Conservation (phyloP, 2,888 invertebrate genomes). For the Noctuana brunneofusca region DNA sequence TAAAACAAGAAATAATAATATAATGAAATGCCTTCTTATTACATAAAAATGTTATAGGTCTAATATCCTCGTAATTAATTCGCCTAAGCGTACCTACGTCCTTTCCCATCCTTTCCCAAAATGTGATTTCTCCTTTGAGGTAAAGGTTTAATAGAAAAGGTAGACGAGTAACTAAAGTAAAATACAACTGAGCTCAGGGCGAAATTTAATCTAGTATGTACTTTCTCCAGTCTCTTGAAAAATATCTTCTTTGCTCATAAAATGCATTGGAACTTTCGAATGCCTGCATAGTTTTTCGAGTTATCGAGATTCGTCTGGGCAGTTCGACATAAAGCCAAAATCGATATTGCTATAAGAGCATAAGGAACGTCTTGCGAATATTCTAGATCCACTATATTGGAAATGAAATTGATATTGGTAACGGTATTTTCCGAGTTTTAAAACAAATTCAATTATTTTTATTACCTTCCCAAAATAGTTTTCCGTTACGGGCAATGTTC, state of each 20-base stretch:
- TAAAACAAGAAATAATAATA: too few species aligned
- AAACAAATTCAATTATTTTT: slow-evolving; percentile 15
- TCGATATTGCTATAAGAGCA: slow-evolving; percentile 3
- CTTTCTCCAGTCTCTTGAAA: background rate
- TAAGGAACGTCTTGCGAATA: background rate
- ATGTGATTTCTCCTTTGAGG: too few species aligned
- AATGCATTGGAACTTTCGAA: slow-evolving; percentile 4
- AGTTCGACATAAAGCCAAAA: slow-evolving; percentile 10
- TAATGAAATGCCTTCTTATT: too few species aligned
- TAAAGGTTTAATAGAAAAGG: background rate
- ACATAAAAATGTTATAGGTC: too few species aligned
- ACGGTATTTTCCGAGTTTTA: slow-evolving; percentile 8
- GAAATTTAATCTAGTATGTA: background rate
- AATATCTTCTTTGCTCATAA: slow-evolving; percentile 10
- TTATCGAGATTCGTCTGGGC: slow-evolving; percentile 5
- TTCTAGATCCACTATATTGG: slow-evolving; percentile 7
- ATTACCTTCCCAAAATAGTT: slow-evolving; percentile 17
- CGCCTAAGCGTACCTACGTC: too few species aligned
- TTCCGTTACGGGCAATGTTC: background rate
- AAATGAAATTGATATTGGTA: slow-evolving; percentile 19
- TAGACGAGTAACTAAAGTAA: too few species aligned
- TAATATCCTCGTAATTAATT: too few species aligned
- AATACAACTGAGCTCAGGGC: background rate
- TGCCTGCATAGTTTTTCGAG: background rate
- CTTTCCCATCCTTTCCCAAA: too few species aligned